Percentiles rank a stretch among this genome's conserved stretches.
Evolutionary conservation across 2,888 invertebrate species (phyloP).

Genomic region (Dicranocentrus wangi): DNA sequence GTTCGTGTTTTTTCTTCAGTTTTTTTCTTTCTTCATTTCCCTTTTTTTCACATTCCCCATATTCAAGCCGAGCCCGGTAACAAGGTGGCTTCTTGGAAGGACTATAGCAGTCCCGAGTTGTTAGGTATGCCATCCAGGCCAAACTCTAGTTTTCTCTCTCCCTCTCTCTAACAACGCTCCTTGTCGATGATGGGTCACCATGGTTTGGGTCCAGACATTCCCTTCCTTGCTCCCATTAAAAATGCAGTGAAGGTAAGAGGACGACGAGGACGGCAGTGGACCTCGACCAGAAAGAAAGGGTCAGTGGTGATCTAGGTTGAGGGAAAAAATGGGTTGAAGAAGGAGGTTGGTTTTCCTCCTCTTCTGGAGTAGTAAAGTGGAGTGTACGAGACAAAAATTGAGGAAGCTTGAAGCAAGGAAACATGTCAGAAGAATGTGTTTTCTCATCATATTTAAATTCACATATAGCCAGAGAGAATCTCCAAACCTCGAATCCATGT

Average conservation of each 20-base stretch:
- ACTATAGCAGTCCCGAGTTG: not conserved
- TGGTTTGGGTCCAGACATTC: no score
- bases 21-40: not conserved
- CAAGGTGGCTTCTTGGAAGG: not conserved
- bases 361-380: no score
- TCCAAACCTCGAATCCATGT: not conserved
- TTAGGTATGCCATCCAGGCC: not conserved
- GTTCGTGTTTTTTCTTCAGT: not conserved
- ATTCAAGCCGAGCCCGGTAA: not conserved
- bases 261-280: no score
- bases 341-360: not conserved
- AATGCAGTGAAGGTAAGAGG: constrained; percentile 22
- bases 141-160: not conserved
- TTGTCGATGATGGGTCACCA: not conserved
- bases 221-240: constrained; percentile 19
- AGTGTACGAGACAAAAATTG: no score
- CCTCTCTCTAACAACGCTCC: not conserved
- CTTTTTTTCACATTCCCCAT: not conserved
- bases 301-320: not conserved
- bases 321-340: not conserved
- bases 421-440: not conserved
- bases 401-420: no score
- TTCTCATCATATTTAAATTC: no score
- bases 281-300: no score
- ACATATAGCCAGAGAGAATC: no score